Evolutionary conservation across 2,888 invertebrate species (phyloP), one percentile per base, ranked within the genome.

Genomic region (Cheilosia vulpina): DNA sequence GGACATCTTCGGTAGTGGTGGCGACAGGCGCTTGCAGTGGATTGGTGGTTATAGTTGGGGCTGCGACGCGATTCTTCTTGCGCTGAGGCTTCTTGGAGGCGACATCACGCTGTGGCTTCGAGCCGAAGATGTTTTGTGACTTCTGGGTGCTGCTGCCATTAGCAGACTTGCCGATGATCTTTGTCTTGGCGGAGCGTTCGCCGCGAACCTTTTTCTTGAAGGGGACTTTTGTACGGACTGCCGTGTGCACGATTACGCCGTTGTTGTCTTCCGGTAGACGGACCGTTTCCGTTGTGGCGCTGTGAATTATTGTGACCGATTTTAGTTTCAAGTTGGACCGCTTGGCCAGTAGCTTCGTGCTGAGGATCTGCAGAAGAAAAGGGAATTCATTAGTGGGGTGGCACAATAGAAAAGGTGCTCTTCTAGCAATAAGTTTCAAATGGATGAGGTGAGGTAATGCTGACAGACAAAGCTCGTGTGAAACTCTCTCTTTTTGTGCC

Each of bases 301-400:
- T 97, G 94, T 97, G 97, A 90, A 97, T 96, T 91, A 97, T 97
- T 89, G 97, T 97, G 88, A 97, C 95, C 21, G 96, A 96, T 92
- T 97, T 97, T 89, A 96, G 94, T 93, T 97, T 97, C 92, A 95
- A 94, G 92, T 96, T 96, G 87, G 95, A 94, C 87, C 95, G 94
- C 89, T 97, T 97, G 89, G 97, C 96, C 90, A 97, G 94, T 89
- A 96, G 94, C 89, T 95, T 95, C 88, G 96, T 96, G 93, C 96
- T 96, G 90, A 96, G 94, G 89, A 96, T 94, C 97, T 97, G 93
- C 34, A 90, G 93, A 41, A 90, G 89, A 77, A 87, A 76, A 87
- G 4, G 7, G 11, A 13, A 45, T 63, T 31, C 34, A 63, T 63
- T 41, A n/a, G 9, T n/a, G 41, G 0, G 15, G n/a, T 3, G 4